Percentiles rank a stretch among this genome's conserved stretches.
Conservation (phyloP, 2,113 vertebrate genomes). For the Kobus ellipsiprymnus region DNA sequence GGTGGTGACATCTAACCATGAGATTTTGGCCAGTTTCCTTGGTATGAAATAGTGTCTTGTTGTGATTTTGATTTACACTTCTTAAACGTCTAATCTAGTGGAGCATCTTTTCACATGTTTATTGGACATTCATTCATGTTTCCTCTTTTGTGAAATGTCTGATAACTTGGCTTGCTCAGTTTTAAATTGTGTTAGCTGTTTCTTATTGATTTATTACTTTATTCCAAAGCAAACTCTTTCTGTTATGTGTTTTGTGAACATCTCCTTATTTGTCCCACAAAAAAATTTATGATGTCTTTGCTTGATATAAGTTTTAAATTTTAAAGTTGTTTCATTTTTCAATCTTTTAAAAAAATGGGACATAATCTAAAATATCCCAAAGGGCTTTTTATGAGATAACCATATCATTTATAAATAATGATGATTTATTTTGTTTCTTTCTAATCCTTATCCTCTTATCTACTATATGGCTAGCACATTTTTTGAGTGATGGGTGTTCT, state of each 20-base stretch:
- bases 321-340: neutral
- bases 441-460: neutral
- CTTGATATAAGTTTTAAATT: neutral
- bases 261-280: neutral
- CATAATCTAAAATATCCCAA: neutral
- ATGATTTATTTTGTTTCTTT: neutral
- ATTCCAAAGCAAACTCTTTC: neutral
- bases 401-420: neutral
- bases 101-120: neutral
- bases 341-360: neutral
- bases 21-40: neutral
- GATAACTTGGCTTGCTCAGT: neutral
- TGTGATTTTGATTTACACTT: neutral
- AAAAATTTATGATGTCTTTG: neutral
- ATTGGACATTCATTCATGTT: neutral
- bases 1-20: neutral
- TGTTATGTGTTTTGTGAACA: neutral
- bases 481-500: neutral
- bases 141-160: neutral
- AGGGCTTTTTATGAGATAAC: neutral
- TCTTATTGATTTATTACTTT: neutral
- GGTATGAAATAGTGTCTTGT: neutral
- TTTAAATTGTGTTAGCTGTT: neutral
- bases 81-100: neutral
- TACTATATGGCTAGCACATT: neutral